These are phyloP conservation scores for Acheta domesticus DNA, from an alignment of 2,888 invertebrate species.

Conservation along the genomic window DNA sequence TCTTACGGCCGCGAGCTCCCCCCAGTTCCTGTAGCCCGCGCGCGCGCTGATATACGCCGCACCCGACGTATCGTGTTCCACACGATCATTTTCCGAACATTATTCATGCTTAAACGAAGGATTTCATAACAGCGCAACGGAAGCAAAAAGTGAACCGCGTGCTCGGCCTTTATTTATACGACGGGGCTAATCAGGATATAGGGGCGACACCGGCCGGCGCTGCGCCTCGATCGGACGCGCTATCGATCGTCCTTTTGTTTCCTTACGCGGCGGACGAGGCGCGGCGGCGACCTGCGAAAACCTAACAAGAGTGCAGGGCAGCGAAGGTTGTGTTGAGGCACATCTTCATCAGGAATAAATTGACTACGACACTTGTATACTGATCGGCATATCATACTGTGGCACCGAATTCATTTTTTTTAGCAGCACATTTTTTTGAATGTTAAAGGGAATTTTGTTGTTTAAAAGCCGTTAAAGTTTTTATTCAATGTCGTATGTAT, in stretches of 20 bases:
- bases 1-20: neutral
- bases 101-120: conserved; percentile 18
- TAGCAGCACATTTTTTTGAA: too few species aligned
- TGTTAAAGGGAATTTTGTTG: too few species aligned
- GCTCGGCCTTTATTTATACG: neutral
- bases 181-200: neutral
- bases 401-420: too few species aligned
- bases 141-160: neutral
- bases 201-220: neutral
- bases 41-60: neutral
- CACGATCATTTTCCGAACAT: conserved; percentile 8
- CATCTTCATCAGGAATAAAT: too few species aligned
- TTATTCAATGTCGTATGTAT: too few species aligned
- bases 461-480: too few species aligned
- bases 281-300: too few species aligned
- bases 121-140: conserved; percentile 18
- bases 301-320: too few species aligned
- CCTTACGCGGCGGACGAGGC: too few species aligned
- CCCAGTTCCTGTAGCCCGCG: neutral
- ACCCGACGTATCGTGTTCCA: neutral
- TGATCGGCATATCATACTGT: too few species aligned
- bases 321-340: too few species aligned
- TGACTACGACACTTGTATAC: too few species aligned
- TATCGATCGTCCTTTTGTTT: neutral
- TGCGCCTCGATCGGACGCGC: neutral